A percentile compares a stretch with the other conserved stretches of the same genome.
Conservation (phyloP, 2,113 vertebrate species). For the Tachuris rubrigastra region DNA sequence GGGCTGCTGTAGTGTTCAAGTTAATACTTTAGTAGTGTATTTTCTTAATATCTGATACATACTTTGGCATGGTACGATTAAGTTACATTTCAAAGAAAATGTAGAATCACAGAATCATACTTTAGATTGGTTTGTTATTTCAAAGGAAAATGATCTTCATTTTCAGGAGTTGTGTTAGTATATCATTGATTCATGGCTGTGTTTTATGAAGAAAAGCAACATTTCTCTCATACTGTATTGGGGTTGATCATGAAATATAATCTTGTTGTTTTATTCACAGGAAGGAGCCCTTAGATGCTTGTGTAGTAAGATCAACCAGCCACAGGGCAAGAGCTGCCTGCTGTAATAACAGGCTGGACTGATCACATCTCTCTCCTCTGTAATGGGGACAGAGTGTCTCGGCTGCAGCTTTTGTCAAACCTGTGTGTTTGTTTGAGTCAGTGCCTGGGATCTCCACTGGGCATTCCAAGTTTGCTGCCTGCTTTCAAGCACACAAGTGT, state of each 20-base stretch:
- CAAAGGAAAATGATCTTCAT: neutral
- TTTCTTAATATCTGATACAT: constrained; percentile 5
- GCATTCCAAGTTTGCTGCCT: neutral
- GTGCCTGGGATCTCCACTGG: neutral
- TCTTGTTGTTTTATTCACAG: neutral
- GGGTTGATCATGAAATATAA: neutral
- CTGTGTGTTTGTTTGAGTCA: neutral
- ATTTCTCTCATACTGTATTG: neutral
- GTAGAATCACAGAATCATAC: neutral
- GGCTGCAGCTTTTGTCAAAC: neutral
- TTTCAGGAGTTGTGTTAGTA: neutral
- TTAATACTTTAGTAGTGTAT: neutral
- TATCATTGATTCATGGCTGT: neutral
- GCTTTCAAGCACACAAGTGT: neutral
- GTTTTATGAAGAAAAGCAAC: neutral
- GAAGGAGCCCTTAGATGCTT: neutral
- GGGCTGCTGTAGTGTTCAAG: neutral
- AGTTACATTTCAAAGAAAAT: neutral
- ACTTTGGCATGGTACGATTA: neutral
- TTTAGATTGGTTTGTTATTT: neutral
- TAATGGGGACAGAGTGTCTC: neutral
- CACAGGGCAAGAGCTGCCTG: neutral
- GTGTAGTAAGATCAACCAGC: neutral
- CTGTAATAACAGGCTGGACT: neutral
- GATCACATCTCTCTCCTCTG: neutral